These are phyloP conservation scores for Rugalucina vietnamica DNA, from an alignment of 2,888 invertebrate species.

Conservation along the genomic window DNA sequence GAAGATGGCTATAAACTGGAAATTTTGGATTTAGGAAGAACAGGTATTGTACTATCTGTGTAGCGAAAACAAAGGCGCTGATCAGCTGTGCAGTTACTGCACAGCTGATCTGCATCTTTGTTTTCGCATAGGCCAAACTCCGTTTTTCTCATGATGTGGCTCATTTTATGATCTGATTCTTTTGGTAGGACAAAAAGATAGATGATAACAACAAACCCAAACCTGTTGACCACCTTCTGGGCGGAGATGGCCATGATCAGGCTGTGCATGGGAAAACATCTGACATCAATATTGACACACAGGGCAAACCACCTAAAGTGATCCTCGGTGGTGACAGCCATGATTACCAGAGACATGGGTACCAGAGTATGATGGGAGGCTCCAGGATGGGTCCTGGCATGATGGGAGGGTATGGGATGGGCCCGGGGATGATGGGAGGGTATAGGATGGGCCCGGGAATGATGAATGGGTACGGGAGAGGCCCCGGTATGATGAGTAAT, in stretches of 20 bases:
- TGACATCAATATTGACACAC: neutral
- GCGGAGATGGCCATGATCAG: constrained; percentile 35
- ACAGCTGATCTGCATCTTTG: too few species aligned
- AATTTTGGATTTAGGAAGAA: too few species aligned
- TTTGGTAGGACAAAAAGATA: neutral
- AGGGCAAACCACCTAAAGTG: neutral
- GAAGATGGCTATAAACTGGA: too few species aligned
- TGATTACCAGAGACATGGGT: constrained; percentile 28
- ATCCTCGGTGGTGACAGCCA: constrained; percentile 52
- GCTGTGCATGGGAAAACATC: constrained; percentile 24
- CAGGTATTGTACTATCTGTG: too few species aligned
- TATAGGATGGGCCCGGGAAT: constrained; percentile 45
- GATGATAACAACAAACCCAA: neutral
- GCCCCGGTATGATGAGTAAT: constrained; percentile 56
- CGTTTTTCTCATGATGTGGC: too few species aligned
- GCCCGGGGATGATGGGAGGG: constrained; percentile 16
- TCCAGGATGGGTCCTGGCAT: constrained; percentile 1
- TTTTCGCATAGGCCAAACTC: too few species aligned
- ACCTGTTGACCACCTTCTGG: neutral
- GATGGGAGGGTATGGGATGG: constrained; percentile 13
- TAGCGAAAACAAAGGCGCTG: too few species aligned
- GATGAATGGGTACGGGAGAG: constrained; percentile 31
- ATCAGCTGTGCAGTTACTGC: too few species aligned
- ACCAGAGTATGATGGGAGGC: constrained; percentile 37
- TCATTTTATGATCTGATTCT: too few species aligned